Conservation (phyloP, 2,797 vertebrate species). For the Rhinatrema bivittatum region DNA sequence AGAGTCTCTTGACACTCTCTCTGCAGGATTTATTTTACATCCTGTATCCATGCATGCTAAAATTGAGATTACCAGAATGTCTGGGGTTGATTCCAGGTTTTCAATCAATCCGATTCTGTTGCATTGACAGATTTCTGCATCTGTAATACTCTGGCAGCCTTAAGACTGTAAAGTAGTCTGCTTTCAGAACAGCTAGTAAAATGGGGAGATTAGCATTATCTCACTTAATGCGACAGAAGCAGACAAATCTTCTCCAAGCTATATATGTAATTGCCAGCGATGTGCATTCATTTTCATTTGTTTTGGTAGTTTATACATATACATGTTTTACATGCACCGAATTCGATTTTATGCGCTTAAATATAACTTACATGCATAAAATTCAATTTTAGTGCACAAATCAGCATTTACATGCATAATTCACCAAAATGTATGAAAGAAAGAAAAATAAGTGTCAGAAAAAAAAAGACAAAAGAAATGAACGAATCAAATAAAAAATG, state of each 20-base stretch:
- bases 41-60: conserved; percentile 1
- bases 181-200: conserved; percentile 20
- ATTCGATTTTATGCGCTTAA: no score
- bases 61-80: conserved; percentile 16
- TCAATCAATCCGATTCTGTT: neutral
- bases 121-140: conserved; percentile 1
- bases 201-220: conserved; percentile 33
- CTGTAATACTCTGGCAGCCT: conserved; percentile 5
- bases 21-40: conserved; percentile 2
- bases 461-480: no score
- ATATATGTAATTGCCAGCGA: conserved; percentile 30
- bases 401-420: no score
- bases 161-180: conserved; percentile 13
- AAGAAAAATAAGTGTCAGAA: conserved; percentile 8
- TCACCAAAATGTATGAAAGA: no score
- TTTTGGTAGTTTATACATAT: no score
- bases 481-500: no score
- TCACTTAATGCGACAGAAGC: conserved; percentile 12
- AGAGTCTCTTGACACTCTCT: conserved; percentile 2
- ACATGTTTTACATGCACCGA: no score
- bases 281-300: no score
- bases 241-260: conserved; percentile 31
- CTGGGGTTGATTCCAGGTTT: conserved; percentile 18
- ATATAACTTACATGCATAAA: no score
- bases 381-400: no score